Evolutionary conservation across 2,797 vertebrate genomes (phyloP), one percentile per base, ranked within the genome.

Genomic region (Anguilla marmorata): DNA sequence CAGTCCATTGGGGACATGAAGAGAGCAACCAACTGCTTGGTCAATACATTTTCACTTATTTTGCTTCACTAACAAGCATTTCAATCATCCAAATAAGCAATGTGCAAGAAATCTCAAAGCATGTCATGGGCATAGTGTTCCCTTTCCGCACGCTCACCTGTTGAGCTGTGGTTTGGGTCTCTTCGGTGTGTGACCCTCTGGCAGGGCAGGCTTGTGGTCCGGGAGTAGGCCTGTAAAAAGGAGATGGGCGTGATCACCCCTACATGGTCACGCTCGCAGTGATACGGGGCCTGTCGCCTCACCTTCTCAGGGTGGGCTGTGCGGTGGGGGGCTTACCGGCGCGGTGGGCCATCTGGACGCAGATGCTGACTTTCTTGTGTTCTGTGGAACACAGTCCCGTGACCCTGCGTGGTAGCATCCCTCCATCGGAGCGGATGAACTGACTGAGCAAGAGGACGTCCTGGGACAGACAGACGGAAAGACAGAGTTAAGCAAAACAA

Each of bases 321-420:
- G 63, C 4, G 79, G 41, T 41, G 41, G 24, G 41, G 24, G 45
- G 9, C 86, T 90, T 93, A 99, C 99, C 98, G 96, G 97, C 97
- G 92, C 98, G 96, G 86, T 98, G 98, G 86, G 99, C 98, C 98
- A 99, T 99, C 94, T 98, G 96, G 89, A 99, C 98, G 91, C 99
- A 99, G 24, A 95, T 91, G 33, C 93, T 91, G 11, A 99, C 94
- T 92, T 99, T 99, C 86, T 30, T 94, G 92, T 99, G 99, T 88
- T 99, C 98, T 89, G 98, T 95, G 12, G 14, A 3, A 91, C 98
- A 99, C n/a, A 99, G 96, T 80, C 98, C 97, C 0, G 98, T 99
- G 93, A 98, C 74, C 86, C 93, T 96, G 72, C 93, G 95, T 0
- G 99, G 95, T 89, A 99, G 93, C 97, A 99, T 96, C 66, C 98